Conservation (phyloP, 2,797 vertebrate species). For the Sebastes minor region DNA sequence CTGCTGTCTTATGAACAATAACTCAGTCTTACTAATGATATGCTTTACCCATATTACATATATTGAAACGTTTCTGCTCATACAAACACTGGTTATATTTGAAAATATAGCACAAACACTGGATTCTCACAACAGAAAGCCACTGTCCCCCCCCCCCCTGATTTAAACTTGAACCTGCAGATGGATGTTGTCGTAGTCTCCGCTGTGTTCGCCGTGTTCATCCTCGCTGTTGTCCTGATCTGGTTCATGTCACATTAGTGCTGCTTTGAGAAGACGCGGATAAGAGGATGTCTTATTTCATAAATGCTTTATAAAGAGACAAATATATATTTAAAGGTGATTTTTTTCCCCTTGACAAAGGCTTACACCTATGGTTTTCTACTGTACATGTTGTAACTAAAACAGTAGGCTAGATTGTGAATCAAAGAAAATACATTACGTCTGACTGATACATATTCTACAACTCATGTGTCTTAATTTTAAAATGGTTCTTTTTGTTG, state of each 20-base stretch:
- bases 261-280: slow-evolving; percentile 60
- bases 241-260: slow-evolving; percentile 44
- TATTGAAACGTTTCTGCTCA: not conserved
- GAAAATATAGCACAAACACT: slow-evolving; percentile 13
- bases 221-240: slow-evolving; percentile 19
- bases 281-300: slow-evolving; percentile 53
- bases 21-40: slow-evolving; percentile 52
- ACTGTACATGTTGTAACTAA: slow-evolving; percentile 80
- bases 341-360: slow-evolving; percentile 19
- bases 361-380: slow-evolving; percentile 65
- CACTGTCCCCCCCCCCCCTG: not conserved
- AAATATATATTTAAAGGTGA: slow-evolving; percentile 63
- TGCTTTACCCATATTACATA: slow-evolving; percentile 16
- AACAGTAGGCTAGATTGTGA: slow-evolving; percentile 73
- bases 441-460: slow-evolving; percentile 55
- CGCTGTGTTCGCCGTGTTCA: slow-evolving; percentile 6
- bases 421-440: slow-evolving; percentile 59
- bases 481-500: slow-evolving; percentile 32
- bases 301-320: slow-evolving; percentile 68
- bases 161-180: slow-evolving; percentile 22
- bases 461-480: slow-evolving; percentile 72
- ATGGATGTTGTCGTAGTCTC: not conserved
- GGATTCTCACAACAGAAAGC: not conserved
- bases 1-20: slow-evolving; percentile 46
- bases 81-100: not conserved